phyloP scores from a whole-genome alignment of 2,888 invertebrate species.

The Zhuqinia jingwanae region DNA sequence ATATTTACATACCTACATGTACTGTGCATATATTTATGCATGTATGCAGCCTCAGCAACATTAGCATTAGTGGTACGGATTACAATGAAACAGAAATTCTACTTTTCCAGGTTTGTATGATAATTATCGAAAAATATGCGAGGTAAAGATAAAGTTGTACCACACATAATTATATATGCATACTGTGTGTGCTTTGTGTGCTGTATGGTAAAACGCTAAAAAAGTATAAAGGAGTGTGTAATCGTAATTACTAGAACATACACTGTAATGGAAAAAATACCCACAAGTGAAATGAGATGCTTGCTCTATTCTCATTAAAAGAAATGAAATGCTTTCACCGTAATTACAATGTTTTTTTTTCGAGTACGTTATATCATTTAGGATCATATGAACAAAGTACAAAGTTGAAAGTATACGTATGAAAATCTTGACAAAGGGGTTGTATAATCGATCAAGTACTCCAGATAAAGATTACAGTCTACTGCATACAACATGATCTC shows the following conservation, averaged over 20 bases:
- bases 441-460: too few relatives aligned
- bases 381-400: too few relatives aligned
- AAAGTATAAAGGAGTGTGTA: neutral
- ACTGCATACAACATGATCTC: too few relatives aligned
- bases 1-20: neutral
- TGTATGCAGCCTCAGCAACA: neutral
- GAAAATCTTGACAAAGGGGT: too few relatives aligned
- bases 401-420: too few relatives aligned
- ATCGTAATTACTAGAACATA: neutral
- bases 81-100: neutral
- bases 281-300: constrained; percentile 4
- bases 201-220: neutral
- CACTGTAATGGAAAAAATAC: too few relatives aligned
- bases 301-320: constrained; percentile 17
- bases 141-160: constrained; percentile 4
- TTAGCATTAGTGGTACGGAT: neutral
- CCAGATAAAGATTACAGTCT: too few relatives aligned
- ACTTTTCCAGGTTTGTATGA: constrained; percentile 27
- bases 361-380: too few relatives aligned
- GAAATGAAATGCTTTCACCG: constrained; percentile 58
- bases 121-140: constrained; percentile 19
- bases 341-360: constrained; percentile 24
- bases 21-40: neutral
- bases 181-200: neutral
- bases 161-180: neutral